Conservation (phyloP, 92 coral and sea anemone genomes). For the Plumapathes pennacea region DNA sequence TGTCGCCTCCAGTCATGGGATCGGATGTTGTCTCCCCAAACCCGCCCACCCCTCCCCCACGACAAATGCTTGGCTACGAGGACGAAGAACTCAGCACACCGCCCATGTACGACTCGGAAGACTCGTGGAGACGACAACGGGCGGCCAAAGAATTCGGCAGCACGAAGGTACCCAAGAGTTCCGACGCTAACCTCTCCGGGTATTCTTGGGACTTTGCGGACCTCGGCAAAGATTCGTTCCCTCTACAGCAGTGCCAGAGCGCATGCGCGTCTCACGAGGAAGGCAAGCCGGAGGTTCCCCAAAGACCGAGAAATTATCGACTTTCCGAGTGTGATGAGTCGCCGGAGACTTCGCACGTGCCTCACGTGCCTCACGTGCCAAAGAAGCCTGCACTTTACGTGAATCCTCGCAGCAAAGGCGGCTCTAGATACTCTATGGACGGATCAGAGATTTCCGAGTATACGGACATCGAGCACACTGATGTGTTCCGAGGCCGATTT, state of each 20-base stretch:
- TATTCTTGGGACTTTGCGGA: constrained; percentile 98
- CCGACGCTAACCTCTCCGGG: constrained; percentile 69
- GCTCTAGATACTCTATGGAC: constrained; percentile 82
- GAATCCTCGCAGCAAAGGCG: constrained; percentile 50
- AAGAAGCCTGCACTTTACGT: constrained; percentile 74
- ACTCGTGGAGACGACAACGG: constrained; percentile 76
- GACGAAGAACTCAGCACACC: constrained; percentile 61
- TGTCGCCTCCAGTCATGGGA: constrained; percentile 83
- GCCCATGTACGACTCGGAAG: constrained; percentile 85
- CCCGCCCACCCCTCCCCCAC: constrained; percentile 98
- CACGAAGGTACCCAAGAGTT: constrained; percentile 60
- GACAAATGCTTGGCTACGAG: constrained; percentile 65
- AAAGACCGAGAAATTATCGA: constrained; percentile 75
- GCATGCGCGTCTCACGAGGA: constrained; percentile 48
- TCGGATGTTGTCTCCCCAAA: constrained; percentile 69
- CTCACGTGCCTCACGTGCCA: constrained; percentile 70
- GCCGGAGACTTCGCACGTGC: constrained; percentile 76
- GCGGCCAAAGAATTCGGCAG: constrained; percentile 52
- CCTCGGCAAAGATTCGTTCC: constrained; percentile 72
- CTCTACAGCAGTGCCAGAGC: constrained; percentile 51
- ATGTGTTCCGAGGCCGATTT: constrained; percentile 71
- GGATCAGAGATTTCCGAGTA: constrained; percentile 78
- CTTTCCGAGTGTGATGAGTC: too few relatives aligned
- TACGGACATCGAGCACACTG: constrained; percentile 73
- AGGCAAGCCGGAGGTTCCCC: constrained; percentile 75